Evolutionary conservation across 2,888 invertebrate species (phyloP).

Genomic region (Melikaiella ostensackeni): DNA sequence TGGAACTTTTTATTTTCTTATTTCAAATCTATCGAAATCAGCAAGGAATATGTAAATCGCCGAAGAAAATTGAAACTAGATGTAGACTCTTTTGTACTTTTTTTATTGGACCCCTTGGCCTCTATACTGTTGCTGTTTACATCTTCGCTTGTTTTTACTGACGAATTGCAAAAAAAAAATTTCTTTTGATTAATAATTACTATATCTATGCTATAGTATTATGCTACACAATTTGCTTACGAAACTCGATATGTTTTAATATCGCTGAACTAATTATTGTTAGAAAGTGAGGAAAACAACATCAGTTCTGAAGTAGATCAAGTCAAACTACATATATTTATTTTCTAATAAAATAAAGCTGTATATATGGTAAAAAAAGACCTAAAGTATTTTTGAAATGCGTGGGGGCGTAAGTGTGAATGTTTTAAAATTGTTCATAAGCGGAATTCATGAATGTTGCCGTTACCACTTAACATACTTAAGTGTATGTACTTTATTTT

Average conservation of each 20-base stretch:
- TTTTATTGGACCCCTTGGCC: neutral
- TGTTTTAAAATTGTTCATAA: neutral
- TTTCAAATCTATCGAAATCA: neutral
- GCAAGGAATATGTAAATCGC: neutral
- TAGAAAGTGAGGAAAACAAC: neutral
- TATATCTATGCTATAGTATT: neutral
- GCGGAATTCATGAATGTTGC: neutral
- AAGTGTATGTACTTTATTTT: neutral
- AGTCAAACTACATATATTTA: neutral
- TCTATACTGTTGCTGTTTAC: neutral
- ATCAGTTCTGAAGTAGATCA: neutral
- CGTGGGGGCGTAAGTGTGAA: neutral
- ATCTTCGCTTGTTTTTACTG: neutral
- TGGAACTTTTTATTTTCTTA: neutral
- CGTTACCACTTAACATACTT: too few species aligned
- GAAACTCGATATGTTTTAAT: conserved; percentile 6
- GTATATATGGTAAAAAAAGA: neutral
- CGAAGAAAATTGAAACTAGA: neutral
- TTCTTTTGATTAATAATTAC: neutral
- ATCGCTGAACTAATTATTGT: neutral
- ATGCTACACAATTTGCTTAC: neutral
- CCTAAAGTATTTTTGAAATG: conserved; percentile 2
- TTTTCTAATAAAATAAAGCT: neutral
- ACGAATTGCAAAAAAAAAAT: neutral
- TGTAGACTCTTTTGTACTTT: neutral